Conservation (phyloP, 1,140 invertebrate species). For the Drosophila ohnishii region DNA sequence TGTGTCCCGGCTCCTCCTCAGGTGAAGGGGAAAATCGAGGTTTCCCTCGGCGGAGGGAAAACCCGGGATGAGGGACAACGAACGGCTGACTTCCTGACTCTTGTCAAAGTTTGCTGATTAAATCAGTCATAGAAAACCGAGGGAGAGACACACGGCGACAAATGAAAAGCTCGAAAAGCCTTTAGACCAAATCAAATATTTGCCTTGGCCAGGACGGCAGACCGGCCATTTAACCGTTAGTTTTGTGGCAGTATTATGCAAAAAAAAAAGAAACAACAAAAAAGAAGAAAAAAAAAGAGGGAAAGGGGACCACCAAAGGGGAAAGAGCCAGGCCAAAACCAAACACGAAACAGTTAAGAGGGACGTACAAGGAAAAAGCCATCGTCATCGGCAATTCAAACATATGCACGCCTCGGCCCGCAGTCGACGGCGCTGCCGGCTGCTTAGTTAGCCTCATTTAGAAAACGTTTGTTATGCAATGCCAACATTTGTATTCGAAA, state of each 20-base stretch:
- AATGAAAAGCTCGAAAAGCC: constrained; percentile 71
- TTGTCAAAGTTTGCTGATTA: constrained; percentile 82
- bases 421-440: constrained; percentile 28
- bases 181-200: constrained; percentile 82
- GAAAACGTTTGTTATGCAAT: constrained; percentile 83
- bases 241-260: constrained; percentile 81
- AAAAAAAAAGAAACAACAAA: constrained; percentile 45
- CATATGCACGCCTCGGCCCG: constrained; percentile 71
- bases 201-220: constrained; percentile 64
- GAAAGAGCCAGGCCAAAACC: constrained; percentile 59
- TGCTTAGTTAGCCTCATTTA: constrained; percentile 83
- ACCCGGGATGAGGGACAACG: constrained; percentile 18
- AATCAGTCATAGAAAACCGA: constrained; percentile 77
- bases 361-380: constrained; percentile 73
- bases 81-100: constrained; percentile 76
- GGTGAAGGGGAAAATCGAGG: neutral
- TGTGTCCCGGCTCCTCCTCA: constrained; percentile 11
- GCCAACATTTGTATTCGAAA: constrained; percentile 83
- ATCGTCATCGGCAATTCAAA: constrained; percentile 82
- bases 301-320: constrained; percentile 65
- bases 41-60: neutral
- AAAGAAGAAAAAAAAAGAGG: neutral
- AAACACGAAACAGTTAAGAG: constrained; percentile 80
- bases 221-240: constrained; percentile 77
- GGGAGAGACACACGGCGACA: constrained; percentile 39